A percentile compares a stretch with the other conserved stretches of the same genome.
Evolutionary conservation across 2,113 vertebrate genomes (phyloP).

Genomic region (Gila orcuttii): DNA sequence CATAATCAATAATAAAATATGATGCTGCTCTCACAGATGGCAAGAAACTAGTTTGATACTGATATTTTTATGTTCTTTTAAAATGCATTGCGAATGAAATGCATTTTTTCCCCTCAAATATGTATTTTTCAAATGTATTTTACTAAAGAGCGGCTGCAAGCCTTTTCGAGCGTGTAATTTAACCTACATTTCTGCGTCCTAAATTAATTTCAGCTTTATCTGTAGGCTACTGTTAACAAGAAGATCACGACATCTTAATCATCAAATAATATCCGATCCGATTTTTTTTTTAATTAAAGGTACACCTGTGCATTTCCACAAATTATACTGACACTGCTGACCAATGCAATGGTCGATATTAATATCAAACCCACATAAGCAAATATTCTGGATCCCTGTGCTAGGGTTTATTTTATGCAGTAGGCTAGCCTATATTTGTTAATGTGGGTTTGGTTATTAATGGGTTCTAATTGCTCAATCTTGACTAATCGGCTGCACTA

Average conservation of each 20-base stretch:
- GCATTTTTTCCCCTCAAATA: not conserved
- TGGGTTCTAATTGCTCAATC: constrained; percentile 73
- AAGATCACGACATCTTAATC: not conserved
- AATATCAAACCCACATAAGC: not conserved
- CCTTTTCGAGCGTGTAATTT: not conserved
- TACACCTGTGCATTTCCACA: not conserved
- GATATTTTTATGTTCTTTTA: not conserved
- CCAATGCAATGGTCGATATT: not conserved
- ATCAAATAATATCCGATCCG: not conserved
- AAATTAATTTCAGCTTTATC: not conserved
- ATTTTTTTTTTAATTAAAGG: not conserved
- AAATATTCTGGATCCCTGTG: constrained; percentile 4
- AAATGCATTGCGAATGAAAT: not conserved
- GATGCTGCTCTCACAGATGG: not conserved
- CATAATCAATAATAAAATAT: not conserved
- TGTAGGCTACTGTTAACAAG: not conserved
- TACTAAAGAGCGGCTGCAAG: not conserved
- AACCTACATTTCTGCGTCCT: not conserved
- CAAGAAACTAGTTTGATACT: not conserved
- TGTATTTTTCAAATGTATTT: not conserved
- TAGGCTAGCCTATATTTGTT: constrained; percentile 67
- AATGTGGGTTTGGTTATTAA: constrained; percentile 62
- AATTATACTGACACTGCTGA: not conserved
- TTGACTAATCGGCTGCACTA: constrained; percentile 65
- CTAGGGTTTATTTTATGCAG: constrained; percentile 31